Evolutionary conservation across 35 echinoderm and acorn worm species (phyloP).

Genomic region (Acanthaster planci): DNA sequence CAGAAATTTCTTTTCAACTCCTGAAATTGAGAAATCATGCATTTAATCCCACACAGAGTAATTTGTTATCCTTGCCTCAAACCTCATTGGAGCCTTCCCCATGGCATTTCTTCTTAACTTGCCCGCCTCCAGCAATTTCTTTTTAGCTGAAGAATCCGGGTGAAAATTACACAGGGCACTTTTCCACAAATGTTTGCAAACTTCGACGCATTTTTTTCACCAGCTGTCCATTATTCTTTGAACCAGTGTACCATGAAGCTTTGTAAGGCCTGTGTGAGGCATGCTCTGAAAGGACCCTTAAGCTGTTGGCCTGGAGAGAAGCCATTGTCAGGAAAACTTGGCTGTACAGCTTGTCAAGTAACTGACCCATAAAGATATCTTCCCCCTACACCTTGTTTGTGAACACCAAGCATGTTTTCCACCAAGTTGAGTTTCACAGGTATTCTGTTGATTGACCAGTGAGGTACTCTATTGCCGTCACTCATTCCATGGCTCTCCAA

Average conservation of each 20-base stretch:
- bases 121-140: neutral
- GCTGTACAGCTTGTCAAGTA: conserved; percentile 8
- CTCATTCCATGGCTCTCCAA: neutral
- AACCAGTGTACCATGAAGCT: neutral
- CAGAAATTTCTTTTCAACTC: neutral
- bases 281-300: neutral
- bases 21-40: neutral
- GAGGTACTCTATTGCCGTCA: neutral
- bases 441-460: neutral
- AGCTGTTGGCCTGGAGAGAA: neutral
- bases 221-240: neutral
- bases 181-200: conserved; percentile 23
- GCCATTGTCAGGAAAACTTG: neutral
- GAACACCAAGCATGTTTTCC: neutral
- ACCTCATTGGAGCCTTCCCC: neutral
- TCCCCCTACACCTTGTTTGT: neutral
- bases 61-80: conserved; percentile 1
- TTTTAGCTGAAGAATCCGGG: conserved; percentile 1
- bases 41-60: neutral
- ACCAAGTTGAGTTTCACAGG: neutral
- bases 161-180: conserved; percentile 21
- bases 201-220: conserved; percentile 21
- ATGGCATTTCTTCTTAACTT: neutral
- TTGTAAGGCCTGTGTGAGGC: neutral
- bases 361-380: conserved; percentile 10